Evolutionary conservation across 2,797 vertebrate genomes (phyloP), one percentile per base, ranked within the genome.

Genomic region (Cottoperca gobio): DNA sequence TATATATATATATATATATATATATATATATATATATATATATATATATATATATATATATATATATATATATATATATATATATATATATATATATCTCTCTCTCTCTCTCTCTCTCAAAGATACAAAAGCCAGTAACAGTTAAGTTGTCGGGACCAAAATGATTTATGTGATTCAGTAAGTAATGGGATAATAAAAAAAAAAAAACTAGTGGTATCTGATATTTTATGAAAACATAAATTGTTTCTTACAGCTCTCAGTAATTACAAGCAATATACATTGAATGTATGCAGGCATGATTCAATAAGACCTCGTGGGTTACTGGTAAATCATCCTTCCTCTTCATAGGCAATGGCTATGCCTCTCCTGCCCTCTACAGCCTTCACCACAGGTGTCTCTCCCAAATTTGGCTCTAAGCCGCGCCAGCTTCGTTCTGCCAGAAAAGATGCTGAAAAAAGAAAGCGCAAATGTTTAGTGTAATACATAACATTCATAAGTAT

Each of bases 321-420:
- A 10, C 6, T 55, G 39, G 8, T 58, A 8, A 61, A 35, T 57
- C 0, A 28, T 83, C 94, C 95, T 72, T 98, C 97, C 42, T 97
- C 96, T 71, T 98, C 97, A 13, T 98, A 98, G 63, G 96, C 97
- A 4, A 99, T 97, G 35, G 98, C 97, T 60, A 99, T 96, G 35
- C 98, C 98, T 79, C 94, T 96, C 69, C 96, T 95, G 71, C 98
- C 98, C 50, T 94, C 86, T 48, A 96, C 93, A 0, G 96, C 97
- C 85, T 96, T 97, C 49, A 92, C 89, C 50, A 97, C 84, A 0
- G 96, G 92, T 0, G 96, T 97, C 93, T 97, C 94, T 2, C 98
- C 98, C 90, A 98, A 70, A 79, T 93, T 94, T 84, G 93, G 95
- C 83, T 99, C 96, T 79, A 99, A 89, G 19, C 98, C 98, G 19